These are phyloP conservation scores for Rhopalosiphum maidis DNA, from an alignment of 1,140 invertebrate genomes.

Conservation along the genomic window DNA sequence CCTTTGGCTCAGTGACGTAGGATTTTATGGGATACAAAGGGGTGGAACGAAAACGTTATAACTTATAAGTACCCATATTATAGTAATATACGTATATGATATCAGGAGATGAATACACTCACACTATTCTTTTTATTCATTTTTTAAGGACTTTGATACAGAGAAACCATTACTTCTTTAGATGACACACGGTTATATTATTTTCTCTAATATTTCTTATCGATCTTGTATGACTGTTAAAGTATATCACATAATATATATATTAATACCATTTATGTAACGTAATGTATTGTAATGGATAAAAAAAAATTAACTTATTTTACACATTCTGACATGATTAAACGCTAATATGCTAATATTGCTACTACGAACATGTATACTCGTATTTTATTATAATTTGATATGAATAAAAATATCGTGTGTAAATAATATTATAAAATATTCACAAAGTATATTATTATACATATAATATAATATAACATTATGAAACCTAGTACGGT, in stretches of 20 bases:
- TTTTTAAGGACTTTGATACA: neutral
- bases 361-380: too few relatives aligned
- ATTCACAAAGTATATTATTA: neutral
- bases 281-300: too few relatives aligned
- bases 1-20: neutral
- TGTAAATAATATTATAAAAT: neutral
- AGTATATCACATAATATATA: neutral
- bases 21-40: neutral
- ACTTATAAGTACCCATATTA: neutral
- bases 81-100: neutral
- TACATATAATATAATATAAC: neutral
- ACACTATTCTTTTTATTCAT: neutral
- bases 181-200: neutral
- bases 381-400: neutral
- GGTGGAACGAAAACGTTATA: neutral
- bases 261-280: neutral
- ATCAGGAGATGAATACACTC: neutral
- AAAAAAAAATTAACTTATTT: neutral
- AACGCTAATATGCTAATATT: too few relatives aligned
- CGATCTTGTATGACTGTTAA: neutral
- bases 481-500: neutral
- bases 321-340: neutral
- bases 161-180: neutral
- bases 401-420: neutral
- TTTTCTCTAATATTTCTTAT: neutral